Base-by-base conservation (phyloP, 2,797 vertebrate species). In the Peromyscus aztecus region DNA sequence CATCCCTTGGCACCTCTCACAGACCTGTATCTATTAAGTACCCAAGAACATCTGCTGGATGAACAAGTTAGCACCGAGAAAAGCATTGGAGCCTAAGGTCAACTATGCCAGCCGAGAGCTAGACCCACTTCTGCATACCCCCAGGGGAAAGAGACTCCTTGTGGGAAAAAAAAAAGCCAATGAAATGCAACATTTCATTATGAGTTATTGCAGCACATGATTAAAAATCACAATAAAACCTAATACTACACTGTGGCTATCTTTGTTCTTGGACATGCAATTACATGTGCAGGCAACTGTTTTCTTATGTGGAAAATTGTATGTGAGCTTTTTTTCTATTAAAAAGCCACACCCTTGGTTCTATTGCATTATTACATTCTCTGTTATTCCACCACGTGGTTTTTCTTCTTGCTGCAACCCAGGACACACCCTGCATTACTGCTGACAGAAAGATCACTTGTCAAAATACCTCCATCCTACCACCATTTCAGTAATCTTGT, bases 261-360 rank as follows among this genome's bases (percentile, higher is more conserved):
- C 95, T 93, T 89, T 93, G 97, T 94, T 95, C 96, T 85, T 67
- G 83, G 80, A 95, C n/a, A 0, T 93, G 97, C 77, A 82, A 88
- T 94, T 88, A 95, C 95, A 94, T 67, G 94, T 43, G 23, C 81
- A 76, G 96, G 89, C 94, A 90, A 96, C 85, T 86, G 89, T 96
- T 95, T 90, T 88, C 65, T 78, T 89, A 77, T 59, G 52, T 87
- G 95, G 83, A 95, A 97, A 96, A 97, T 27, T 96, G 82, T 87
- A 57, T 90, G 94, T 92, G 86, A 96, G 90, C 61, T 1, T 93
- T 94, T 94, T 97, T 96, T 91, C 90, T 95, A 90, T 93, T 89
- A 92, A 89, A 76, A 91, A 81, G 52, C 94, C 97, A 96, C 98
- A 94, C 97, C 97, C 97, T 98, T 94, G 94, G 96, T 96, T 97